phyloP scores from a whole-genome alignment of 2,797 vertebrate species.

The Danionella dracula region DNA sequence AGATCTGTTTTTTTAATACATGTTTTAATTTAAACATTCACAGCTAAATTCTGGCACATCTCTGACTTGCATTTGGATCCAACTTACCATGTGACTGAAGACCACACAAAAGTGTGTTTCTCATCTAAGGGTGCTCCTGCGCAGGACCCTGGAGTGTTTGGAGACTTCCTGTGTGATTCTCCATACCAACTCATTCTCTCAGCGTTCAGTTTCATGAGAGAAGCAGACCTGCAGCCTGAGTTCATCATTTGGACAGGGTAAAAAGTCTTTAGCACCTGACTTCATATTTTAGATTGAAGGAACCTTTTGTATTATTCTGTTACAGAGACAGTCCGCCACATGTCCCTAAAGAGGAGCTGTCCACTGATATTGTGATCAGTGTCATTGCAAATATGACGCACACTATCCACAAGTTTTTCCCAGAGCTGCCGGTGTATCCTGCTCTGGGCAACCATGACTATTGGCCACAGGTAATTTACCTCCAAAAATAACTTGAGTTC shows the following conservation, averaged over 20 bases:
- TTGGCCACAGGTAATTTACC: constrained; percentile 84
- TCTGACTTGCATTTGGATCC: constrained; percentile 95
- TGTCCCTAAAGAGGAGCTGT: constrained; percentile 77
- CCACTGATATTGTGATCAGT: constrained; percentile 81
- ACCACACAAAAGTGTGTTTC: constrained; percentile 85
- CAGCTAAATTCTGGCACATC: constrained; percentile 94
- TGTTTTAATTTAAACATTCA: too few relatives aligned
- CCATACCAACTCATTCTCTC: constrained; percentile 90
- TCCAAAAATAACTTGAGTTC: not conserved
- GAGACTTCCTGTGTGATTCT: constrained; percentile 90
- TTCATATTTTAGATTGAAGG: too few relatives aligned
- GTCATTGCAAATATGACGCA: constrained; percentile 87
- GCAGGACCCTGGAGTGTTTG: constrained; percentile 77
- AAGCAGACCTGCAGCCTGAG: constrained; percentile 69
- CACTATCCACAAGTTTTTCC: constrained; percentile 78
- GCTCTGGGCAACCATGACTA: constrained; percentile 97
- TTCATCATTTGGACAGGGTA: constrained; percentile 95
- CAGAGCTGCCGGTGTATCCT: constrained; percentile 82
- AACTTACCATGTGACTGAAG: constrained; percentile 78
- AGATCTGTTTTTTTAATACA: too few relatives aligned
- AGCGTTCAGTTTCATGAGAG: constrained; percentile 80
- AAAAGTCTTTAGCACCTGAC: not conserved
- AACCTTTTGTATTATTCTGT: too few relatives aligned
- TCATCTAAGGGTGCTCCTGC: constrained; percentile 87
- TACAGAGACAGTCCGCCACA: constrained; percentile 93